Base-by-base conservation (phyloP, 1,140 invertebrate species). In the Rhynchophorus ferrugineus region DNA sequence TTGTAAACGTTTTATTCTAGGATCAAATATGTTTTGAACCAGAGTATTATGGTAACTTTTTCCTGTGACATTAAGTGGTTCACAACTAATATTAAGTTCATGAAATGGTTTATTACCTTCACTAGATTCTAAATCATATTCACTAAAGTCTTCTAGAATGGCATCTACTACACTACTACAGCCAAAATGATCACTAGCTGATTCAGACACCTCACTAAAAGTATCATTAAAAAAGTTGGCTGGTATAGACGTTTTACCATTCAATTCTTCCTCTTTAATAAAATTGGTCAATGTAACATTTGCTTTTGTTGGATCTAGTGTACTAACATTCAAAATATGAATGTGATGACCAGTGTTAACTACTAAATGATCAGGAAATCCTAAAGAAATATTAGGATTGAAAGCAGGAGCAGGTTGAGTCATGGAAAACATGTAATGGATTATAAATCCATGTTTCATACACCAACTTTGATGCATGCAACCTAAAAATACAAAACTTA, bases 81-180 rank as follows among this genome's bases (percentile, higher is more conserved):
- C 69, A 54, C 69, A 70, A 51, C 66, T 69, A 35, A 70, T 70
- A 53, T 70, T 70, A 42, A 70, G 57, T 54, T 70, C 69, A 48
- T 70, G 69, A 59, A 70, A 70, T n/a, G 69, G 69, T 53, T 67
- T 68, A 46, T 64, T 65, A 56, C 63, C 62, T 44, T 70, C 69
- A 17, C 50, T 63, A 39, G 58, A 59, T 50, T 70, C 69, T 41
- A 69, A 54, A 51, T 70, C 69, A 44, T 68, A 68, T 29, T 70
- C 69, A 51, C 60, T 69, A 57, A 70, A 69, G 43, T 70, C 67
- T 56, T 69, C 66, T 47, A 69, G 53, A 16, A 70, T 69, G 11
- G 66, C 63, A 48, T 69, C 66, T 0, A 69, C 65, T 21, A 65
- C 55, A 41, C 66, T 68, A 49, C 59, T 64, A n/a, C 57, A 57